These are phyloP conservation scores for Lysandra coridon DNA, from an alignment of 2,888 invertebrate genomes.

Conservation along the genomic window DNA sequence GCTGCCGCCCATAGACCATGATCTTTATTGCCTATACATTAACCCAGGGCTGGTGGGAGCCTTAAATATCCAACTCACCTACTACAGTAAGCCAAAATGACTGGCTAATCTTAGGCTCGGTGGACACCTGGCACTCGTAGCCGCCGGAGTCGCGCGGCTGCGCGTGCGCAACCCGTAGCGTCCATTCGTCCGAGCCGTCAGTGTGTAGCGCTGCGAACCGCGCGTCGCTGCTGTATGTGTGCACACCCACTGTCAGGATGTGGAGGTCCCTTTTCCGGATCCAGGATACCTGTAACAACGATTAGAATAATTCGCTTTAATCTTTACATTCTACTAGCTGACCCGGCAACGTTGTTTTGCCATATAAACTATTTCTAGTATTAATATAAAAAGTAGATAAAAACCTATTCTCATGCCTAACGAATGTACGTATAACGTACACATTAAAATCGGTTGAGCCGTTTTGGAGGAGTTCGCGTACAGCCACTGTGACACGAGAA, in stretches of 20 bases:
- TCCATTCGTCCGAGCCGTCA: slow-evolving; percentile 84
- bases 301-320: not conserved
- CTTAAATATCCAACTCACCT: slow-evolving; percentile 77
- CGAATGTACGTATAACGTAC: too few species aligned
- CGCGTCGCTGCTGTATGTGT: slow-evolving; percentile 84
- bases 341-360: too few species aligned
- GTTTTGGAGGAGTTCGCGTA: too few species aligned
- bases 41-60: too few species aligned
- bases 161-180: slow-evolving; percentile 78
- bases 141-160: slow-evolving; percentile 91
- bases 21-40: too few species aligned
- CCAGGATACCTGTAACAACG: slow-evolving; percentile 87
- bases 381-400: not conserved
- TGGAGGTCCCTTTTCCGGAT: slow-evolving; percentile 91
- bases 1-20: too few species aligned
- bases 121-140: slow-evolving; percentile 96
- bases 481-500: too few species aligned
- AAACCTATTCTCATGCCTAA: too few species aligned
- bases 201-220: slow-evolving; percentile 84
- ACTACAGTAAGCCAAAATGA: slow-evolving; percentile 88
- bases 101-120: slow-evolving; percentile 93
- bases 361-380: not conserved
- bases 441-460: too few species aligned
- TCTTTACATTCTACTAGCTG: not conserved
- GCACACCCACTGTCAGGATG: slow-evolving; percentile 83